phyloP scores from a whole-genome alignment of 2,888 invertebrate genomes.

The Sipha maydis region DNA sequence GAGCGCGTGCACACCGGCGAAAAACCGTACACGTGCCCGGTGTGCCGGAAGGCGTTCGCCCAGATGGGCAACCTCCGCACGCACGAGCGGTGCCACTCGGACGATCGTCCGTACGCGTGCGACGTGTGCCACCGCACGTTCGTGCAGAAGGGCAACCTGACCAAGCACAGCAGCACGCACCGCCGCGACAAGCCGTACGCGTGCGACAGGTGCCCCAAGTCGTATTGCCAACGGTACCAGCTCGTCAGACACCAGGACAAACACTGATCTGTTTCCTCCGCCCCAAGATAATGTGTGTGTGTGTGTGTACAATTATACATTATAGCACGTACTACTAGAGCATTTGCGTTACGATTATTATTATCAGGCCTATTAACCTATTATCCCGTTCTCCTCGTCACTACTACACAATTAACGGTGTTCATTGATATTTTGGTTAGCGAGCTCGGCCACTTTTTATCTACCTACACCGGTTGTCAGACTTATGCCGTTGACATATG shows the following conservation, averaged over 20 bases:
- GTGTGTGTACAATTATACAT: too few relatives aligned
- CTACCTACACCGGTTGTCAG: too few relatives aligned
- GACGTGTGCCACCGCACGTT: background rate
- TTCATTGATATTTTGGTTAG: too few relatives aligned
- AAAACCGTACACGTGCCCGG: constrained; percentile 7
- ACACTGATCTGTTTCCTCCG: background rate
- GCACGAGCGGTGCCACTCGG: constrained; percentile 26
- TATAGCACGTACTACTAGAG: too few relatives aligned
- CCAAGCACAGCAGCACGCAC: constrained; percentile 8
- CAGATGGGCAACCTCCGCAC: constrained; percentile 42
- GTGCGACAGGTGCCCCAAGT: background rate
- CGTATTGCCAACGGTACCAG: constrained; percentile 45
- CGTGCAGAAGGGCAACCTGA: constrained; percentile 22
- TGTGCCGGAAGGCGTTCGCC: constrained; percentile 25
- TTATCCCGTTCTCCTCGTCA: too few relatives aligned
- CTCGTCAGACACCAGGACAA: constrained; percentile 33
- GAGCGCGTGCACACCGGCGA: constrained; percentile 49
- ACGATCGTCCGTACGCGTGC: constrained; percentile 10
- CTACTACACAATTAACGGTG: too few relatives aligned
- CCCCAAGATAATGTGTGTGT: too few relatives aligned
- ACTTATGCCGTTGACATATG: too few relatives aligned
- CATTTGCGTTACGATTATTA: too few relatives aligned
- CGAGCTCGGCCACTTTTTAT: too few relatives aligned
- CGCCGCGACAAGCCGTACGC: background rate
- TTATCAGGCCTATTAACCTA: too few relatives aligned